Evolutionary conservation across 2,797 vertebrate genomes (phyloP).

Genomic region (Smutsia gigantea): DNA sequence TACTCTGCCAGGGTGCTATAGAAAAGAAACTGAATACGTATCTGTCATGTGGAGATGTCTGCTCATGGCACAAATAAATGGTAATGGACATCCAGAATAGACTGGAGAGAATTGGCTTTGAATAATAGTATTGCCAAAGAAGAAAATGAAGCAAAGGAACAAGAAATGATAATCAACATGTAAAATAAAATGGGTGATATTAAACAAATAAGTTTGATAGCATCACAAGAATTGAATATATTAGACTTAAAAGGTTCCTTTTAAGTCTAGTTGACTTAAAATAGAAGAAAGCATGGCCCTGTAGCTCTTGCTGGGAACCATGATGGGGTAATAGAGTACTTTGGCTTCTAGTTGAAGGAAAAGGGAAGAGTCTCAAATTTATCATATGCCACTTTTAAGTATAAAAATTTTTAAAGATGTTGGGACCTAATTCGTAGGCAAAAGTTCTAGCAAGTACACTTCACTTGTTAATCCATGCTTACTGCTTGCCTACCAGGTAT

Average conservation of each 20-base stretch:
- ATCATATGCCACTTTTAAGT: background rate
- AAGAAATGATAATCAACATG: background rate
- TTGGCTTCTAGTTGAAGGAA: background rate
- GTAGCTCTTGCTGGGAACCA: background rate
- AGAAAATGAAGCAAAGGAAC: background rate
- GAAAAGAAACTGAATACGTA: background rate
- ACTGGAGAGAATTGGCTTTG: background rate
- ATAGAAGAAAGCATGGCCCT: background rate
- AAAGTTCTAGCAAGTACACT: background rate
- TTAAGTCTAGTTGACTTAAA: background rate
- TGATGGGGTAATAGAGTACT: background rate
- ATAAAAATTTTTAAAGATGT: background rate
- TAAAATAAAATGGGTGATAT: background rate
- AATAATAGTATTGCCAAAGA: background rate
- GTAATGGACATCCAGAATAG: background rate
- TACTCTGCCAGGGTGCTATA: background rate
- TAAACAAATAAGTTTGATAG: background rate
- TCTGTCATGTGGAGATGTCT: background rate
- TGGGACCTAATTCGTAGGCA: background rate
- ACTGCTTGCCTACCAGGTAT: rapidly evolving
- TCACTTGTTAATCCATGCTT: background rate
- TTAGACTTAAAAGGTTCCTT: background rate
- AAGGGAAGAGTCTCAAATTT: background rate
- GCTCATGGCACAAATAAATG: background rate
- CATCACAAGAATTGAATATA: background rate